These are phyloP conservation scores for Panurus biarmicus DNA, from an alignment of 2,113 vertebrate species.

Conservation along the genomic window DNA sequence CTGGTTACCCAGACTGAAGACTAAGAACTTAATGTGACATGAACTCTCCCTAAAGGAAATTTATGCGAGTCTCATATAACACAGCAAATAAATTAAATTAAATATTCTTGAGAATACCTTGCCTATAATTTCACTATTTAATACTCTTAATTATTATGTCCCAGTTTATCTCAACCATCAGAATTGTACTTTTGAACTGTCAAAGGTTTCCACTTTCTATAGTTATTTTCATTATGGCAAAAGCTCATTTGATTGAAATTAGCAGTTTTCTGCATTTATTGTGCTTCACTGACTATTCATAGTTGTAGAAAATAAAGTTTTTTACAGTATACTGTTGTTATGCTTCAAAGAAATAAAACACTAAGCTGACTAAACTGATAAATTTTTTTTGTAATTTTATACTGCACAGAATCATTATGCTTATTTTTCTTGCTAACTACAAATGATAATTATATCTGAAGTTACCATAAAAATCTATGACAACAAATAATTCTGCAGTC, in stretches of 20 bases:
- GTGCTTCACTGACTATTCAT: background rate
- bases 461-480: conserved; percentile 38
- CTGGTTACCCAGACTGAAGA: background rate
- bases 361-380: conserved; percentile 12
- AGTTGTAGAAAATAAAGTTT: background rate
- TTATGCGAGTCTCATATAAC: background rate
- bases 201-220: background rate
- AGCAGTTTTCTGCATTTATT: background rate
- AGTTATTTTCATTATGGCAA: background rate
- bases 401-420: conserved; percentile 5
- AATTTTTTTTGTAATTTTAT: background rate
- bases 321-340: background rate
- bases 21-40: background rate
- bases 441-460: conserved; percentile 41
- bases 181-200: background rate
- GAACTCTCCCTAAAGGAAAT: background rate
- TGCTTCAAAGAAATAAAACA: background rate
- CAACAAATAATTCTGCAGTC: conserved; percentile 26
- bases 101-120: background rate
- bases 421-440: conserved; percentile 50
- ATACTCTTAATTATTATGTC: background rate
- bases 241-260: background rate
- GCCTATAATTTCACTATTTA: background rate
- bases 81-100: background rate
- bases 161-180: background rate